Evolutionary conservation across 2,113 vertebrate genomes (phyloP).

Genomic region (Bufo gargarizans): DNA sequence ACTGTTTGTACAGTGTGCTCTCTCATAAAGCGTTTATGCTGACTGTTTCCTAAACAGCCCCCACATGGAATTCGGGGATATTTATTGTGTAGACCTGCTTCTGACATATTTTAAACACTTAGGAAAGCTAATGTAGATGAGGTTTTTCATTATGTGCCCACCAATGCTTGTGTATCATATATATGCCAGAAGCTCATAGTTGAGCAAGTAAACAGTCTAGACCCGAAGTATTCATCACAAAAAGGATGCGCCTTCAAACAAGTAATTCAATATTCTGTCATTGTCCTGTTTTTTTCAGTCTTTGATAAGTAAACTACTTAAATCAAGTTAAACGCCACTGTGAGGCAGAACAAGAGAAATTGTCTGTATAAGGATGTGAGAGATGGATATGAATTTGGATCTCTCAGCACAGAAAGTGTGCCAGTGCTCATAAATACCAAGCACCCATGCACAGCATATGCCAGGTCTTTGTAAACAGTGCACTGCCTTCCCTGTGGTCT

Average conservation of each 20-base stretch:
- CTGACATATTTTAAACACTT: neutral
- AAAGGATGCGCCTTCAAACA: neutral
- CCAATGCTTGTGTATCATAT: neutral
- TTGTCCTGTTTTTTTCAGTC: neutral
- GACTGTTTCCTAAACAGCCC: neutral
- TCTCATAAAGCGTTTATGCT: neutral
- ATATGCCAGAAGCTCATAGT: neutral
- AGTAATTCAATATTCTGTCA: neutral
- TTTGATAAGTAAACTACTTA: conserved; percentile 38
- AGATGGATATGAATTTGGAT: conserved; percentile 24
- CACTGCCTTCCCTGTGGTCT: neutral
- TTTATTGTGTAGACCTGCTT: neutral
- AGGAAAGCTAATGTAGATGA: neutral
- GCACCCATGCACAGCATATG: neutral
- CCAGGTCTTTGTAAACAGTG: conserved; percentile 1
- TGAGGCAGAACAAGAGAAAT: conserved; percentile 26
- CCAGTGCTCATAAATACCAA: conserved; percentile 36
- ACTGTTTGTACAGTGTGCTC: neutral
- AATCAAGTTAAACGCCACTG: conserved; percentile 22
- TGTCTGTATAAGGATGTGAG: conserved; percentile 20
- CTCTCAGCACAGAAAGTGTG: neutral
- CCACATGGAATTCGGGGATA: neutral
- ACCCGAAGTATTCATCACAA: neutral
- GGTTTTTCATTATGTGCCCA: conserved; percentile 7
- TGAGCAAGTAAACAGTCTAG: neutral